Conservation (phyloP, 1,140 invertebrate species). For the Nebria ingens region DNA sequence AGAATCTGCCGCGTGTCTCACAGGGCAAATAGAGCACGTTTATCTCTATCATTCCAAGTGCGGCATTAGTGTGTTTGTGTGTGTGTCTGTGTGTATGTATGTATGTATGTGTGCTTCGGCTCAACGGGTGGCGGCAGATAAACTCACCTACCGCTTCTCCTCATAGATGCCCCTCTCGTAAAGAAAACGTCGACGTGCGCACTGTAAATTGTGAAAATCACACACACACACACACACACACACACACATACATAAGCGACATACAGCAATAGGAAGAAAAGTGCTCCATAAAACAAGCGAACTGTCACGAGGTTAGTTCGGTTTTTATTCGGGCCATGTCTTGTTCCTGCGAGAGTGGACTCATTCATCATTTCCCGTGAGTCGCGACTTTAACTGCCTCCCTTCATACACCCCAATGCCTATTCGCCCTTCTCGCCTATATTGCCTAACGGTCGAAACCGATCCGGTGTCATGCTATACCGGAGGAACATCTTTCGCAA, state of each 20-base stretch:
- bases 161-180: neutral
- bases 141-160: neutral
- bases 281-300: constrained; percentile 16
- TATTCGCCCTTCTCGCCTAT: too few species aligned
- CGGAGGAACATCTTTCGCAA: too few species aligned
- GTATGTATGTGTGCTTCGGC: neutral
- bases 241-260: too few species aligned
- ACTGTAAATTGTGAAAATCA: constrained; percentile 15
- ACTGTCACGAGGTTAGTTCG: constrained; percentile 16
- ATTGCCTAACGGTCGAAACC: too few species aligned
- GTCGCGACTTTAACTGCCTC: too few species aligned
- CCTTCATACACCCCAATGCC: too few species aligned
- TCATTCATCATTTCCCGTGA: constrained; percentile 16
- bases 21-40: constrained; percentile 7
- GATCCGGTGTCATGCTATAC: too few species aligned
- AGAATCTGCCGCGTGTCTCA: neutral
- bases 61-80: too few species aligned
- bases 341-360: constrained; percentile 13
- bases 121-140: neutral
- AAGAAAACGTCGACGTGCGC: neutral
- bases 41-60: constrained; percentile 10
- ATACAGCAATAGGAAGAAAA: too few species aligned
- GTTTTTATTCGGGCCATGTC: constrained; percentile 16
- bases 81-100: neutral
- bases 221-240: too few species aligned